Base-by-base conservation (phyloP, 92 coral and sea anemone species). In the Epizoanthus rinbou region DNA sequence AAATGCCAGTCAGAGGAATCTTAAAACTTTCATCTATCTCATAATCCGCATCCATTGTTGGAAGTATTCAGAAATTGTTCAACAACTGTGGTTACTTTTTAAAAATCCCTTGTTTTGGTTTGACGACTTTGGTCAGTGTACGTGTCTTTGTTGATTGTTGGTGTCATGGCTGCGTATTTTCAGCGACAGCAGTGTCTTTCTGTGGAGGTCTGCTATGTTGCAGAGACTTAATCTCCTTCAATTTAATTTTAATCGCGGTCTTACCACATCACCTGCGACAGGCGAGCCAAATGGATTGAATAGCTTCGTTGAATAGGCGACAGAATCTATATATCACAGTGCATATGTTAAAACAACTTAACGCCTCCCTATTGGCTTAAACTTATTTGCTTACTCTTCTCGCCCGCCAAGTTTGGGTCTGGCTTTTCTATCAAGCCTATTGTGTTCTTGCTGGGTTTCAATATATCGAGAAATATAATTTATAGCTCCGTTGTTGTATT, bases 1-100 rank as follows among this genome's bases (percentile, higher is more conserved):
- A 83, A 2, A 87, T 67, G 54, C 89, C 81, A 35, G 69, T 45
- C 43, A 89, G 24, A 0, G 92, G 87, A 25, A 89, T 76, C 52
- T 11, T 62, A 78, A 60, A 78, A 19, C 82, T 63, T 39, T 56
- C 25, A 21, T 75, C 81, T 17, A 57, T 11, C 31, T 66, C 66
- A 35, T 31, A 31, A 31, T 62, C 58, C 22, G 11, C 56, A 35
- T 19, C 70, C 82, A 78, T 62, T 35, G 72, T 57, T 62, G 19
- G 18, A 18, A 16, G 23, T n/a, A 10, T 24, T 19, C 0, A 22
- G 43, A 47, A 10, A 41, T 41, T 41, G 47, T 4, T 8, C 57
- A 43, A 9, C 65, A 28, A 28, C 17, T 11, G 37, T 7, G 22
- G 43, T 43, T 8, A 14, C 6, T 39, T 39, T 1, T 60, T 23